phyloP scores from a whole-genome alignment of 2,113 vertebrate genomes.

The Dromaius novaehollandiae region DNA sequence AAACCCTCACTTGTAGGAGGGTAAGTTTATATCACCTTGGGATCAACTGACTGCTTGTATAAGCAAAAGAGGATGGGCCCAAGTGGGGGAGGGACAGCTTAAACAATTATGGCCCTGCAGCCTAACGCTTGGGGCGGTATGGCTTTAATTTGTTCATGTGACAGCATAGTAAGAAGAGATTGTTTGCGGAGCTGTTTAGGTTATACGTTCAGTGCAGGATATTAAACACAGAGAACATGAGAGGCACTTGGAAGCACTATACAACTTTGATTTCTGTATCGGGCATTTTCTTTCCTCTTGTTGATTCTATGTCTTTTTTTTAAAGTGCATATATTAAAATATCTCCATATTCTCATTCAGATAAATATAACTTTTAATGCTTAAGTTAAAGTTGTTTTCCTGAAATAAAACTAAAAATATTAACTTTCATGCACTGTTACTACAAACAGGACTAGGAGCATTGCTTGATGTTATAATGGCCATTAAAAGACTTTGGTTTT shows the following conservation, averaged over 20 bases:
- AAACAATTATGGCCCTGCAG: background rate
- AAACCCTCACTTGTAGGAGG: background rate
- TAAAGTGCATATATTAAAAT: background rate
- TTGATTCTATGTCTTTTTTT: background rate
- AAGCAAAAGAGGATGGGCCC: background rate
- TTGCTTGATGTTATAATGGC: background rate
- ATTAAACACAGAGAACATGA: slow-evolving; percentile 32
- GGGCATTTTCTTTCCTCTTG: background rate
- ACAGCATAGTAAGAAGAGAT: background rate
- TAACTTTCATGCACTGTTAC: background rate
- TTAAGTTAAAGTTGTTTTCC: background rate
- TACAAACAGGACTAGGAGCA: background rate
- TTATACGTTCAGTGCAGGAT: background rate
- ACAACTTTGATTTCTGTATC: background rate
- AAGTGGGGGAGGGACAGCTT: background rate
- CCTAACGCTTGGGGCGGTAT: background rate
- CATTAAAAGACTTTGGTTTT: background rate
- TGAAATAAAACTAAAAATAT: background rate
- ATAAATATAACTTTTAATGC: background rate
- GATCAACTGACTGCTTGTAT: background rate
- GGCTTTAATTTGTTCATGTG: slow-evolving; percentile 22
- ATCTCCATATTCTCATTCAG: background rate
- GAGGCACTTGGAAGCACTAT: background rate
- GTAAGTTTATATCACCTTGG: background rate
- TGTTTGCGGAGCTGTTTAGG: background rate